Evolutionary conservation across 2,113 vertebrate genomes (phyloP), one percentile per base, ranked within the genome.

Genomic region (Dromiciops gliroides): DNA sequence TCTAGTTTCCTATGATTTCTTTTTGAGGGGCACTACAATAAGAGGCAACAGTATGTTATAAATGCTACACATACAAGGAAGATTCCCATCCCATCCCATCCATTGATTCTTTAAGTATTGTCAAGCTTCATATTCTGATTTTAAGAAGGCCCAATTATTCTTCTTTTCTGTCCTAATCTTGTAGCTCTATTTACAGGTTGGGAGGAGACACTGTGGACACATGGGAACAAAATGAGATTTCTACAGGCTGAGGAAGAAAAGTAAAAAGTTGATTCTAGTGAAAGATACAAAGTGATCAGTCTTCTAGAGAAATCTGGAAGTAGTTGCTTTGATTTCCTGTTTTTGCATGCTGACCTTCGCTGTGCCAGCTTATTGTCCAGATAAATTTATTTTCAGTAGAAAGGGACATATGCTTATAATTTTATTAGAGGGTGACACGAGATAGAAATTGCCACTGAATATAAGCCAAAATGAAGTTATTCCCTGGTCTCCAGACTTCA

Each of bases 371-470:
- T 97, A 31, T 92, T 96, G 90, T 95, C 96, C 96, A 22, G 0
- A 96, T 50, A 89, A 93, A 96, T 98, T 98, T 96, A 48, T 98
- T 98, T 97, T 95, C 96, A 95, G 48, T 89, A 26, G 48, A 24
- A 11, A 95, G 22, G 5, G 75, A 94, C 98, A 98, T 95, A 95
- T 97, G 98, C 97, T 98, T 98, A 95, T 94, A 90, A 97, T 98
- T 98, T 98, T 91, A 93, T 44, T 60, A 95, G 83, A 10, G 56
- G 95, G 96, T 88, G 90, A 98, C 97, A 97, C 96, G 95, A 95
- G 96, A 92, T 97, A 93, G 97, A 98, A 97, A 94, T 93, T 98
- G 96, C 96, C 98, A 92, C 9, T 91, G 95, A 93, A 89, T 98
- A 23, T 0, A 95, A 97, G 95, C 96, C 94, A 88, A 92, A 96